phyloP scores from a whole-genome alignment of 2,797 vertebrate genomes.

The Hybognathus amarus region DNA sequence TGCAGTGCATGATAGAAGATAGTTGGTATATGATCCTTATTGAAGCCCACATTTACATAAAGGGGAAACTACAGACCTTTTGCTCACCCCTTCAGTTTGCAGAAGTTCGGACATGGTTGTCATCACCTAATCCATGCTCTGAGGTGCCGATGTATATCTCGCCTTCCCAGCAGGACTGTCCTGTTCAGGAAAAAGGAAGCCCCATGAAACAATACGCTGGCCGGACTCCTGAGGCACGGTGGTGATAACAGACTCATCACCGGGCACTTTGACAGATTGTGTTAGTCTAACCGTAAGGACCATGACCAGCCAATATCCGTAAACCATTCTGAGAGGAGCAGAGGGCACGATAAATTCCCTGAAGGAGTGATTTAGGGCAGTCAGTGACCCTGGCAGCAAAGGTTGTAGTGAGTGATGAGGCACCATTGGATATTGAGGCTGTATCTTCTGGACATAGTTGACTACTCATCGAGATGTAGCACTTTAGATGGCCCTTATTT shows the following conservation, averaged over 20 bases:
- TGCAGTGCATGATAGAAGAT: background rate
- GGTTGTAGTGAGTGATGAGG: conserved; percentile 15
- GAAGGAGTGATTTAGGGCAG: conserved; percentile 23
- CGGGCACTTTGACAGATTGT: conserved; percentile 63
- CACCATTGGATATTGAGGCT: background rate
- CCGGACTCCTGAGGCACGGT: conserved; percentile 23
- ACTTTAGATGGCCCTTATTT: background rate
- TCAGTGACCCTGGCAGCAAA: conserved; percentile 13
- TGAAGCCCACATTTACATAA: conserved; percentile 51
- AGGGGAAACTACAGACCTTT: conserved; percentile 62
- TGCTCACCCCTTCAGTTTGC: conserved; percentile 49
- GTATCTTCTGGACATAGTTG: background rate
- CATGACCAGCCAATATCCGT: background rate
- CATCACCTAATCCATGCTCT: conserved; percentile 42
- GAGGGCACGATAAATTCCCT: conserved; percentile 21
- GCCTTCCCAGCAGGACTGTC: conserved; percentile 58
- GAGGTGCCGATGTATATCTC: conserved; percentile 48
- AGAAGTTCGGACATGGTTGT: conserved; percentile 51
- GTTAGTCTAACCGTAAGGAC: conserved; percentile 10
- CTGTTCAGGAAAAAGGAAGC: conserved; percentile 79
- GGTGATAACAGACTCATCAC: conserved; percentile 74
- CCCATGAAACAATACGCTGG: conserved; percentile 77
- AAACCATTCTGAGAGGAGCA: conserved; percentile 11
- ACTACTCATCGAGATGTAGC: conserved; percentile 2
- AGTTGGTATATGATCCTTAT: conserved; percentile 40